Conservation (phyloP, 2,113 vertebrate genomes). For the Sclerurus mexicanus region DNA sequence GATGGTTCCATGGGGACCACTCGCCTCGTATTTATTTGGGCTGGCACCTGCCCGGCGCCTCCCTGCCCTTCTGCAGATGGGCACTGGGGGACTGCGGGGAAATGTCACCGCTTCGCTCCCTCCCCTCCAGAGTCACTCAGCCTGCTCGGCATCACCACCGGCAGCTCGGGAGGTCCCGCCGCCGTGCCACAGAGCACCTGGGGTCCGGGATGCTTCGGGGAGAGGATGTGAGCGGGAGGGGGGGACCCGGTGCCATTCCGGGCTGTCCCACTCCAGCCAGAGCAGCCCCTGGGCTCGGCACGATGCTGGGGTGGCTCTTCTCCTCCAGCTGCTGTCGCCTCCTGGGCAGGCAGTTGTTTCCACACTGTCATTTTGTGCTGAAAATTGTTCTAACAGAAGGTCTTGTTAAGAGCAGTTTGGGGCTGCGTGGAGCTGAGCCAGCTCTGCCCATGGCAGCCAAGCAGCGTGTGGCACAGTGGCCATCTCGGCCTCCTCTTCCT, state of each 20-base stretch:
- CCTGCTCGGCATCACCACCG: rapidly evolving
- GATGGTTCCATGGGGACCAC: neutral
- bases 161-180: neutral
- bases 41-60: conserved; percentile 10
- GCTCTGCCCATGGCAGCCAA: neutral
- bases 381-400: neutral
- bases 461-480: rapidly evolving
- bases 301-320: rapidly evolving
- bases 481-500: neutral
- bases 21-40: neutral
- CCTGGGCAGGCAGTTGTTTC: neutral
- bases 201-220: neutral
- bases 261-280: neutral
- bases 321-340: neutral
- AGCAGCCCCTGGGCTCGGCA: neutral
- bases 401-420: rapidly evolving
- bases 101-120: neutral
- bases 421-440: neutral
- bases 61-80: conserved; percentile 36
- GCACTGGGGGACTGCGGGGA: neutral
- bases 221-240: rapidly evolving
- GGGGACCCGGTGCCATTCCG: rapidly evolving
- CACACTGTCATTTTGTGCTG: rapidly evolving
- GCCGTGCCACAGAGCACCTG: neutral
- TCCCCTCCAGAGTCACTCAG: neutral